Conservation (phyloP, 2,797 vertebrate species). For the Nyctalus aviator region DNA sequence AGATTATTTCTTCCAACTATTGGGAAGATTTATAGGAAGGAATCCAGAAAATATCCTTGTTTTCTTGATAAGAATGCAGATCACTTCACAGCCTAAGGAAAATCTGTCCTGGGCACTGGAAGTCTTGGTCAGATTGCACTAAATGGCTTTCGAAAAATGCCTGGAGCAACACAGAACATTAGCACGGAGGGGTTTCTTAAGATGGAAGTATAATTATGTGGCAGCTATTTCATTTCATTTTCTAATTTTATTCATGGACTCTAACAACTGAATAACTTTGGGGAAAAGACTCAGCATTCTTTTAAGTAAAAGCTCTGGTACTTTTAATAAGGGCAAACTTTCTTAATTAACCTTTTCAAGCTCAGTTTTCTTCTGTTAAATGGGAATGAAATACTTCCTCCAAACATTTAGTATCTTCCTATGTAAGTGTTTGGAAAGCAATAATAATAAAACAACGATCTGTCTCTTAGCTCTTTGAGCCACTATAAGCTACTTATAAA, state of each 20-base stretch:
- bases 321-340: constrained; percentile 51
- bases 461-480: background rate
- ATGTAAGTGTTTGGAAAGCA: background rate
- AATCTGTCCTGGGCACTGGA: background rate
- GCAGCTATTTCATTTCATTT: constrained; percentile 59
- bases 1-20: background rate
- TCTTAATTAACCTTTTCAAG: constrained; percentile 29
- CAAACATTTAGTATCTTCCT: background rate
- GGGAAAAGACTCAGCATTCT: background rate
- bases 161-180: background rate
- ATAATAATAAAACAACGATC: background rate
- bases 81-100: background rate
- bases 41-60: background rate
- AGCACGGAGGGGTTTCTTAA: background rate
- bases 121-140: background rate
- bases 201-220: constrained; percentile 22
- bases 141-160: constrained; percentile 9
- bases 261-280: constrained; percentile 26
- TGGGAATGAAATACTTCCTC: constrained; percentile 5
- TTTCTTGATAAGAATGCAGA: constrained; percentile 54
- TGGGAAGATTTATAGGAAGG: constrained; percentile 7
- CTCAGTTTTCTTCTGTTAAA: constrained; percentile 13
- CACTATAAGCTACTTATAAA: constrained; percentile 1
- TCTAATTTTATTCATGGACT: constrained; percentile 36
- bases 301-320: background rate